These are phyloP conservation scores for Borostomias antarcticus DNA, from an alignment of 2,797 vertebrate species.

Conservation along the genomic window DNA sequence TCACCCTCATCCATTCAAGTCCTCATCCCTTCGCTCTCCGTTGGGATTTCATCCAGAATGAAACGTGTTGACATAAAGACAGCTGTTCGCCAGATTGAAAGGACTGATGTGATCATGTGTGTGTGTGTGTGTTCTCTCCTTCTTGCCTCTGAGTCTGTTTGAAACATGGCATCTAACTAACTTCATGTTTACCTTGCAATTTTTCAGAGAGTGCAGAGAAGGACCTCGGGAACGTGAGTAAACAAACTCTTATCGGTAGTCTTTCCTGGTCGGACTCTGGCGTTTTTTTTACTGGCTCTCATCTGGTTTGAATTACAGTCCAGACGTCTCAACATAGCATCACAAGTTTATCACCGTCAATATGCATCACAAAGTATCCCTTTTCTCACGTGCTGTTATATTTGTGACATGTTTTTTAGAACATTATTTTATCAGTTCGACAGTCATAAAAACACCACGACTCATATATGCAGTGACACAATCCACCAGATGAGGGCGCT, in stretches of 20 bases:
- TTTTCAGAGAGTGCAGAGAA: slow-evolving; percentile 64
- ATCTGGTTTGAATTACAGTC: slow-evolving; percentile 21
- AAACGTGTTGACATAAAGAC: neutral
- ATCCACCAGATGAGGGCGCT: neutral
- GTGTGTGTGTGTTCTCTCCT: neutral
- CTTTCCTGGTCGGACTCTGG: neutral
- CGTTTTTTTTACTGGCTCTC: slow-evolving; percentile 22
- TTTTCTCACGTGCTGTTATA: too few relatives aligned
- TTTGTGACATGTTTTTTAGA: too few relatives aligned
- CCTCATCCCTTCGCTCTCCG: neutral
- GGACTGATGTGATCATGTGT: neutral
- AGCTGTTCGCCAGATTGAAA: neutral
- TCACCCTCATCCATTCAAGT: neutral
- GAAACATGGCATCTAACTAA: slow-evolving; percentile 1
- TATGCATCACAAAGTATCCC: too few relatives aligned
- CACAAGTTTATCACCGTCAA: too few relatives aligned
- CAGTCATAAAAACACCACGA: neutral
- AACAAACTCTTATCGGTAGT: neutral
- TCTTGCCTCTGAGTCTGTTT: neutral
- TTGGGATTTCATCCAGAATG: neutral
- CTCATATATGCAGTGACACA: neutral
- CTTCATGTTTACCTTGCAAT: slow-evolving; percentile 5
- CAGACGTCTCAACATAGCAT: too few relatives aligned
- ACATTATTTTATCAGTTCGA: too few relatives aligned
- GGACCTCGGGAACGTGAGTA: slow-evolving; percentile 72